Evolutionary conservation across 2,113 vertebrate genomes (phyloP).

Genomic region (Eolophus roseicapilla): DNA sequence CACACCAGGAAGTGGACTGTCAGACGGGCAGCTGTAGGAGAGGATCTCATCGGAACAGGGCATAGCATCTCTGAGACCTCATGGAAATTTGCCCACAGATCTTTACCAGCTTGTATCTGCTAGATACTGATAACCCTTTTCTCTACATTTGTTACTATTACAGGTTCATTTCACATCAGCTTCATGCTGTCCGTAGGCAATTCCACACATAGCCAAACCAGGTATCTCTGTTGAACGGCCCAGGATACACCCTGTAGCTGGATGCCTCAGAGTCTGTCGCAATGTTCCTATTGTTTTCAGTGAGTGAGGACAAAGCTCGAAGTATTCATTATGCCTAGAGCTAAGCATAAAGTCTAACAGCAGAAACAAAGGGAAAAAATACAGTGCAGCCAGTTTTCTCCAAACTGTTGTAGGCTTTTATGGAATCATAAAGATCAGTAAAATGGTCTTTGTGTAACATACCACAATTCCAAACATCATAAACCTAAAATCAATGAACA

Average conservation of each 20-base stretch:
- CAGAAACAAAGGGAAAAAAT: constrained; percentile 16
- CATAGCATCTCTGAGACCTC: not conserved
- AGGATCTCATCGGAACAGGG: not conserved
- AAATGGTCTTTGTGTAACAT: constrained; percentile 41
- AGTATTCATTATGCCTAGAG: not conserved
- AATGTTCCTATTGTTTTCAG: not conserved
- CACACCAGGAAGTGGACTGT: not conserved
- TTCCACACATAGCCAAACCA: not conserved
- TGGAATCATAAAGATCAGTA: constrained; percentile 39
- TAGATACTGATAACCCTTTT: not conserved
- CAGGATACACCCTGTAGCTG: not conserved
- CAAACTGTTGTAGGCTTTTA: constrained; percentile 25
- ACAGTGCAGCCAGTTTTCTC: not conserved
- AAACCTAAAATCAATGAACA: constrained; percentile 53
- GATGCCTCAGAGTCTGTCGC: not conserved
- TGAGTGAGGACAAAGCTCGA: not conserved
- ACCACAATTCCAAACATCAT: constrained; percentile 42
- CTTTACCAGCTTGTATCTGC: not conserved
- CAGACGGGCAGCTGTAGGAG: not conserved
- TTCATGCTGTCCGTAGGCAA: not conserved
- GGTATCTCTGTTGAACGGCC: not conserved
- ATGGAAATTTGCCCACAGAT: not conserved
- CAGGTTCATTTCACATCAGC: not conserved
- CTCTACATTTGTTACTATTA: not conserved
- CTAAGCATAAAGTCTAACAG: constrained; percentile 3